phyloP scores from a whole-genome alignment of 1,140 invertebrate genomes.

The Neodiprion lecontei region DNA sequence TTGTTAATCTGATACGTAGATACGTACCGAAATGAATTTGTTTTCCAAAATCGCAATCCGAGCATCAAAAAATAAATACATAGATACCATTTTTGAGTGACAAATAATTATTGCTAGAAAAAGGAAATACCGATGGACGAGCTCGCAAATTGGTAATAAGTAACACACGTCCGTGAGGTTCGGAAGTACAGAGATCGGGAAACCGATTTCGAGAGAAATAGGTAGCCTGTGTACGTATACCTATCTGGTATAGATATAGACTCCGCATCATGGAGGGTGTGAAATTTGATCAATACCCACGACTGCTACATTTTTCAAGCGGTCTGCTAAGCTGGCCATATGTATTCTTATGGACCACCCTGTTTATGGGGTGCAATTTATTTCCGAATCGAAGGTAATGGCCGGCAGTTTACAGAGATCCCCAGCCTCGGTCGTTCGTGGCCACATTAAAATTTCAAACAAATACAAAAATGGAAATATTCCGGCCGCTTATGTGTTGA shows the following conservation, averaged over 20 bases:
- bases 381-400: constrained; percentile 61
- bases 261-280: neutral
- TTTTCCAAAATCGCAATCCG: no score
- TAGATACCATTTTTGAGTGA: no score
- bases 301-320: constrained; percentile 47
- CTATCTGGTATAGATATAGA: neutral
- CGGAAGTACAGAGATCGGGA: no score
- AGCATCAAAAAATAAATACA: no score
- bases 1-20: no score
- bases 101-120: no score
- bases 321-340: constrained; percentile 51
- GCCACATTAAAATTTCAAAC: constrained; percentile 56
- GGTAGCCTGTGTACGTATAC: no score
- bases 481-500: constrained; percentile 43
- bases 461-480: constrained; percentile 46
- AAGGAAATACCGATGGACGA: no score
- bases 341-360: constrained; percentile 57
- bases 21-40: no score
- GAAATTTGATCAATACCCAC: constrained; percentile 40
- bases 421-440: constrained; percentile 31
- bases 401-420: constrained; percentile 47
- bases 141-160: no score
- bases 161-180: no score
- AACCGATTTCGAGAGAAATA: no score
- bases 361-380: constrained; percentile 61